phyloP scores from a whole-genome alignment of 2,113 vertebrate species.

The Epinephelus lanceolatus region DNA sequence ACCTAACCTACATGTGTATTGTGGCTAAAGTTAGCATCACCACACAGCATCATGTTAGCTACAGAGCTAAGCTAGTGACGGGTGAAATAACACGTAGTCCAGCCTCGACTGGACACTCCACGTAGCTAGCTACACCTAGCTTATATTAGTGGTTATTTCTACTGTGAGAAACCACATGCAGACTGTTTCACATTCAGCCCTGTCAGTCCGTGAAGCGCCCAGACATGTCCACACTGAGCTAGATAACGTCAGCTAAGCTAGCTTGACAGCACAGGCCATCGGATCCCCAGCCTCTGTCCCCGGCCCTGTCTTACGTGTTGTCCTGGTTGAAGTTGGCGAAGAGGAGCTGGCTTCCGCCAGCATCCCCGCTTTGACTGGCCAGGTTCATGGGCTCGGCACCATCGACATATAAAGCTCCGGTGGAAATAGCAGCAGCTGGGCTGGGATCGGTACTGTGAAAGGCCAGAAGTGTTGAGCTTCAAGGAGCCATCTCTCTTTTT shows the following conservation, averaged over 20 bases:
- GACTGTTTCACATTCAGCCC: not conserved
- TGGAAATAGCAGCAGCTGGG: constrained; percentile 63
- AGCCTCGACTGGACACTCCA: not conserved
- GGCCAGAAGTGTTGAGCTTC: constrained; percentile 40
- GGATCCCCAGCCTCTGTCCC: constrained; percentile 48
- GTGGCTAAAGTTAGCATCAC: constrained; percentile 60
- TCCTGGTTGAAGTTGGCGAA: constrained; percentile 99
- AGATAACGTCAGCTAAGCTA: constrained; percentile 51
- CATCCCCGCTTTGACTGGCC: constrained; percentile 95
- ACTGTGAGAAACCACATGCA: not conserved
- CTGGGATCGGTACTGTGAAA: not conserved
- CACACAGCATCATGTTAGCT: constrained; percentile 52
- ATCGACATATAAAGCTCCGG: constrained; percentile 70
- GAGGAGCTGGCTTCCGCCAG: constrained; percentile 95
- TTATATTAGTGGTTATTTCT: no score
- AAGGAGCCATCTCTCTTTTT: constrained; percentile 62
- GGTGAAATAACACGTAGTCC: not conserved
- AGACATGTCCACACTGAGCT: constrained; percentile 8
- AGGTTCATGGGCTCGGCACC: constrained; percentile 92
- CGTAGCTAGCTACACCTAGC: not conserved
- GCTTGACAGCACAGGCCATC: constrained; percentile 56
- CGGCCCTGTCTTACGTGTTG: constrained; percentile 93
- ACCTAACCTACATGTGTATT: constrained; percentile 18
- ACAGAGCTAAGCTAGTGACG: constrained; percentile 33
- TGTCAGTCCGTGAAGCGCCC: not conserved